These are phyloP conservation scores for Serinus canaria DNA, from an alignment of 2,113 vertebrate genomes.

Conservation along the genomic window DNA sequence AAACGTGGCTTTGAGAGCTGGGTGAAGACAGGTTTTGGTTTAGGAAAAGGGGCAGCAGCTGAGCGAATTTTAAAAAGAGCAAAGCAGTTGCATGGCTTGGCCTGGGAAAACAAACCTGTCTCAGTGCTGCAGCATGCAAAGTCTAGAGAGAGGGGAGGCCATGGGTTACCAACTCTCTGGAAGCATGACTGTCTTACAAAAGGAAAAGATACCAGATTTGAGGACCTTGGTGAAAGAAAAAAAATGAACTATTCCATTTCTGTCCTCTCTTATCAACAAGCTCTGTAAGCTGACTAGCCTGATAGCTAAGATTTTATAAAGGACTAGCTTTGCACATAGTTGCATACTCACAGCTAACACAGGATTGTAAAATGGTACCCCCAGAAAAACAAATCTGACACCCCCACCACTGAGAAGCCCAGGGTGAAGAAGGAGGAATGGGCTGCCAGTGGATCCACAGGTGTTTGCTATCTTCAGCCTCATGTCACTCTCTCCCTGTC, in stretches of 20 bases:
- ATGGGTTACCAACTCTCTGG: background rate
- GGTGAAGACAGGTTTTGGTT: background rate
- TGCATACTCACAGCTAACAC: background rate
- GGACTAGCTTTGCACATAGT: background rate
- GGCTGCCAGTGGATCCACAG: background rate
- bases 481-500: background rate
- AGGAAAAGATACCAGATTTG: background rate
- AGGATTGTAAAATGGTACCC: background rate
- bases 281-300: background rate
- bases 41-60: background rate
- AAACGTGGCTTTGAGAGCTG: background rate
- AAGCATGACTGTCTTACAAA: background rate
- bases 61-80: background rate
- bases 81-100: background rate
- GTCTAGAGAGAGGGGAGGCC: background rate
- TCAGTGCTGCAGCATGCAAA: background rate
- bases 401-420: no score
- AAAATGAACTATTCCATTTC: background rate
- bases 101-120: background rate
- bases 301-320: background rate
- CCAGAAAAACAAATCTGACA: background rate
- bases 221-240: background rate
- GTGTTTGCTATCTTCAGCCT: background rate
- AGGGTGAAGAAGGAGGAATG: background rate
- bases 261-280: background rate